Conservation (phyloP, 2,113 vertebrate genomes). For the Tupaia tana region DNA sequence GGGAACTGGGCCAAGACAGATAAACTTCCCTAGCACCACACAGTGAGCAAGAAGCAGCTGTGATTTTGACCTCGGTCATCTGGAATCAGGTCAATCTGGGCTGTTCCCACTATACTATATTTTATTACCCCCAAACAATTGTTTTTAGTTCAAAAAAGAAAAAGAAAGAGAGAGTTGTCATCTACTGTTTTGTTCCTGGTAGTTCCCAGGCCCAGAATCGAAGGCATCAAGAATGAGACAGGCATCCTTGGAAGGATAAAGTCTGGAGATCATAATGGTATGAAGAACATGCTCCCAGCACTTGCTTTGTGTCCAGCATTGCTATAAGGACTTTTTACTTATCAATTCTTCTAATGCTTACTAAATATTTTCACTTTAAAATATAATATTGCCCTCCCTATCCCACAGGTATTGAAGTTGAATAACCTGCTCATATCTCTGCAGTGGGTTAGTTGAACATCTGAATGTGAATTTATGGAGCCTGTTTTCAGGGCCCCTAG, state of each 20-base stretch:
- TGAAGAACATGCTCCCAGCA: background rate
- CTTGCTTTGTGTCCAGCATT: background rate
- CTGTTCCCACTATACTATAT: constrained; percentile 43
- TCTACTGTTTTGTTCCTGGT: background rate
- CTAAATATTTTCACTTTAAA: background rate
- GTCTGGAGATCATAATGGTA: background rate
- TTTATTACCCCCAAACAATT: constrained; percentile 32
- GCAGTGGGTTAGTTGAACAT: background rate
- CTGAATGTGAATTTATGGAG: background rate
- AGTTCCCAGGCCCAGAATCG: background rate
- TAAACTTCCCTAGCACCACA: constrained; percentile 60
- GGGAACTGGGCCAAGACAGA: constrained; percentile 54
- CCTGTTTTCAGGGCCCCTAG: background rate
- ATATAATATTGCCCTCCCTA: background rate
- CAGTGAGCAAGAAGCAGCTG: constrained; percentile 67
- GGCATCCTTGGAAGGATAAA: background rate
- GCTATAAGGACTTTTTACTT: background rate
- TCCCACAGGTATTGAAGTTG: background rate
- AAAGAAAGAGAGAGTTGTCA: background rate
- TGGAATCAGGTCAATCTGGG: constrained; percentile 32
- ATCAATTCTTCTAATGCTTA: background rate
- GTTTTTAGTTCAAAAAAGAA: background rate
- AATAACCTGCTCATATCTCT: background rate
- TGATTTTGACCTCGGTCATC: constrained; percentile 64
- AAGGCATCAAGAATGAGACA: background rate